Conservation (phyloP, 2,797 vertebrate species). For the Acomys russatus region DNA sequence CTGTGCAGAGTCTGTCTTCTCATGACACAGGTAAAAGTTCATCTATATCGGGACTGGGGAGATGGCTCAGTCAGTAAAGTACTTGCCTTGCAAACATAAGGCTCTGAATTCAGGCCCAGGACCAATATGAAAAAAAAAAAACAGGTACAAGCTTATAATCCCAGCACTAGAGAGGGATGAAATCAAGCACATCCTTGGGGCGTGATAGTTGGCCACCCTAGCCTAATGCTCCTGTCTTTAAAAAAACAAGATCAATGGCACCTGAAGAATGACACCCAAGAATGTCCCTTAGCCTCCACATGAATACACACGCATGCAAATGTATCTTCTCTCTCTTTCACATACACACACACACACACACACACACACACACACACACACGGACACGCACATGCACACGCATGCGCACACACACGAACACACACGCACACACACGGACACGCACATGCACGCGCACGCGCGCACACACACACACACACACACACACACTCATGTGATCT, state of each 20-base stretch:
- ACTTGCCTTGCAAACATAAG: not conserved
- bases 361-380: not conserved
- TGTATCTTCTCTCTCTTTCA: too few species aligned
- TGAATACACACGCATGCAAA: not conserved
- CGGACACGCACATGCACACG: too few species aligned
- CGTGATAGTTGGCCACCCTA: not conserved
- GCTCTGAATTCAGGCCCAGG: not conserved
- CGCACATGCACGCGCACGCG: not conserved
- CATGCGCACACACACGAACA: too few species aligned
- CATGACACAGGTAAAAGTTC: too few species aligned
- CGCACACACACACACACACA: not conserved
- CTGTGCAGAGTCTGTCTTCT: not conserved
- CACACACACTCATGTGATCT: not conserved
- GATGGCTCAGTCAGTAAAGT: not conserved
- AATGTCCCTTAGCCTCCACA: not conserved
- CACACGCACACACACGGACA: not conserved
- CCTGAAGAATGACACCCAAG: not conserved
- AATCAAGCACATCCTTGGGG: not conserved
- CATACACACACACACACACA: not conserved
- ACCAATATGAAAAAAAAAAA: not conserved
- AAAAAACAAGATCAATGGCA: not conserved
- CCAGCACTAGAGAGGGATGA: not conserved
- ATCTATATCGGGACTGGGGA: not conserved
- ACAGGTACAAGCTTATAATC: not conserved
- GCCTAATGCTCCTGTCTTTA: not conserved